phyloP scores from a whole-genome alignment of 2,113 vertebrate species.

The Halcyon malimbica region DNA sequence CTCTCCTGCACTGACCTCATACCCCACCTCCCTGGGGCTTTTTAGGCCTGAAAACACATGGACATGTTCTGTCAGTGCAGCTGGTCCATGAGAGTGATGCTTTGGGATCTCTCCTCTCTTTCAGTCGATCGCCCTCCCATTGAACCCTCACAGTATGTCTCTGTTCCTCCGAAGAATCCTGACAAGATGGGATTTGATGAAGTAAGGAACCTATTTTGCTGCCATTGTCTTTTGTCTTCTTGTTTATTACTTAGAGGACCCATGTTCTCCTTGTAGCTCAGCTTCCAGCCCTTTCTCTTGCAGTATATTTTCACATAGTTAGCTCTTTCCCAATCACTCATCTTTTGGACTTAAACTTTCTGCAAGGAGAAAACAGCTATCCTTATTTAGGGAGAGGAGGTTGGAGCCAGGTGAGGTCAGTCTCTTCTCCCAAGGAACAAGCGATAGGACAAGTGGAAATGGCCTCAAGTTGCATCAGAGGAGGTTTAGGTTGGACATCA shows the following conservation, averaged over 20 bases:
- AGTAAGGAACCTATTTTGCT: constrained; percentile 72
- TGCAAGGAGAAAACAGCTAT: background rate
- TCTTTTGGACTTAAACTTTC: background rate
- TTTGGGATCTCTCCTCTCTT: constrained; percentile 57
- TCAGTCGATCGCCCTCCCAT: constrained; percentile 89
- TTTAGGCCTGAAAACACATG: background rate
- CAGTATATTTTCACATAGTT: background rate
- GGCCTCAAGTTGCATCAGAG: background rate
- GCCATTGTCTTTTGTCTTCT: background rate
- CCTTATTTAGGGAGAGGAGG: background rate
- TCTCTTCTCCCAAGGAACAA: background rate
- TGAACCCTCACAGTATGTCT: constrained; percentile 84
- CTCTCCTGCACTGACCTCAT: background rate
- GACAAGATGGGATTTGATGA: constrained; percentile 93
- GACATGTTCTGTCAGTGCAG: accelerated
- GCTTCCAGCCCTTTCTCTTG: background rate
- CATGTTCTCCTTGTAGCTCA: background rate
- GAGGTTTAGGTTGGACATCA: background rate
- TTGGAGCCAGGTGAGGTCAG: background rate
- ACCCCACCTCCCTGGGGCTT: background rate
- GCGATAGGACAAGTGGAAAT: background rate
- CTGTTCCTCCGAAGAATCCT: constrained; percentile 71
- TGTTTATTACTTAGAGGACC: background rate
- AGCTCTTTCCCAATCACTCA: background rate
- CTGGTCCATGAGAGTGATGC: background rate